Evolutionary conservation across 2,113 vertebrate species (phyloP).

Genomic region (Pelecanoides urinatrix): DNA sequence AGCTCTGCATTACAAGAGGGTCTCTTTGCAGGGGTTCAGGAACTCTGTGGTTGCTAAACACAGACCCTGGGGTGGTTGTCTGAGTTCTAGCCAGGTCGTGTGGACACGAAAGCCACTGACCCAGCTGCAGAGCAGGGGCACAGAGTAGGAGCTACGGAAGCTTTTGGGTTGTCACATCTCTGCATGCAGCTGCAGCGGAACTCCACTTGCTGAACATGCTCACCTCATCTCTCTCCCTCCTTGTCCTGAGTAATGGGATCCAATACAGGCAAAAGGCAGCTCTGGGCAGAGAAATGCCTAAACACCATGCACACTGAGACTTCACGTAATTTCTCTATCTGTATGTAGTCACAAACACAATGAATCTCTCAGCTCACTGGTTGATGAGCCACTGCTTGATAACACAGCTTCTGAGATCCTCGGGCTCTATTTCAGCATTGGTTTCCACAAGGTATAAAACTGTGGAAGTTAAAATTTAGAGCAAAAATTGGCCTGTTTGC

Average conservation of each 20-base stretch:
- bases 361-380: not conserved
- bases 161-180: not conserved
- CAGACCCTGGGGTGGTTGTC: not conserved
- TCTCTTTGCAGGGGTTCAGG: not conserved
- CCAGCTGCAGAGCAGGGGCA: not conserved
- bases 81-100: not conserved
- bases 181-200: not conserved
- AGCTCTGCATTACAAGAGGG: not conserved
- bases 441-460: not conserved
- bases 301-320: not conserved
- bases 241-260: not conserved
- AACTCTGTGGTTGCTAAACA: not conserved
- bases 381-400: not conserved
- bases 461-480: not conserved
- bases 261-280: not conserved
- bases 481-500: not conserved
- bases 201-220: not conserved
- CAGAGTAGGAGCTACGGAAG: not conserved
- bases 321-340: not conserved
- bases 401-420: not conserved
- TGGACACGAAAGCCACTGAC: not conserved
- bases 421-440: not conserved
- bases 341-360: not conserved
- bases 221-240: not conserved
- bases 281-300: not conserved